A percentile compares a stretch with the other conserved stretches of the same genome.
Conservation (phyloP, 2,888 invertebrate species). For the Odiellus spinosus region DNA sequence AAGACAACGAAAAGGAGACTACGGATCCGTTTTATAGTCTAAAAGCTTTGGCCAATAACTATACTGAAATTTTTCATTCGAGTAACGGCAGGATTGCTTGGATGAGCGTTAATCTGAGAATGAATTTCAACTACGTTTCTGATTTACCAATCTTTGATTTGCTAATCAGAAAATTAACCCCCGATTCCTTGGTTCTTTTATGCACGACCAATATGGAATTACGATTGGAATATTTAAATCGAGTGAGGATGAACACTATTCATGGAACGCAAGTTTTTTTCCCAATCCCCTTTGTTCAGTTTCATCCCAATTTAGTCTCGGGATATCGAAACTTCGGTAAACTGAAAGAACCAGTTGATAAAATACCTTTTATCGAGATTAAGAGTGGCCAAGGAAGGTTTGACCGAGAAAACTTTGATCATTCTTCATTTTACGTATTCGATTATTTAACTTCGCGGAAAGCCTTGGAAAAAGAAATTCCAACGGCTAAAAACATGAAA, state of each 20-base stretch:
- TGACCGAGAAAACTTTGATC: constrained; percentile 52
- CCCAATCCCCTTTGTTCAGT: constrained; percentile 80
- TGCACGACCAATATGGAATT: constrained; percentile 50
- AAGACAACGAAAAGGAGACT: constrained; percentile 39
- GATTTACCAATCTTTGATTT: constrained; percentile 48
- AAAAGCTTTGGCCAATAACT: constrained; percentile 45
- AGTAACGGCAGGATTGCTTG: constrained; percentile 43
- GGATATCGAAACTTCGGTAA: neutral
- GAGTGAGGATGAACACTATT: constrained; percentile 90
- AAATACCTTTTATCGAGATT: constrained; percentile 41
- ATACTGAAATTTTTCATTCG: constrained; percentile 47
- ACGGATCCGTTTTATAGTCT: constrained; percentile 42
- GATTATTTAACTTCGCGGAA: constrained; percentile 60
- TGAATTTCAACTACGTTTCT: constrained; percentile 20
- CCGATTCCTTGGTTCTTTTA: constrained; percentile 55
- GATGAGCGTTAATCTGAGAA: constrained; percentile 30
- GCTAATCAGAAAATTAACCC: constrained; percentile 48
- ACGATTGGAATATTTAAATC: constrained; percentile 69
- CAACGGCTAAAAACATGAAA: constrained; percentile 45
- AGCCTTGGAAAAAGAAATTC: constrained; percentile 39
- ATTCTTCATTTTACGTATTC: constrained; percentile 61
- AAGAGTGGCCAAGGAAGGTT: constrained; percentile 63
- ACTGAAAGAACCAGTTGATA: constrained; percentile 14
- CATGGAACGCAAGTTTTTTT: constrained; percentile 71
- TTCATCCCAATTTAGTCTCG: constrained; percentile 44